These are phyloP conservation scores for Drosophila helvetica DNA, from an alignment of 2,888 invertebrate genomes.

Conservation along the genomic window DNA sequence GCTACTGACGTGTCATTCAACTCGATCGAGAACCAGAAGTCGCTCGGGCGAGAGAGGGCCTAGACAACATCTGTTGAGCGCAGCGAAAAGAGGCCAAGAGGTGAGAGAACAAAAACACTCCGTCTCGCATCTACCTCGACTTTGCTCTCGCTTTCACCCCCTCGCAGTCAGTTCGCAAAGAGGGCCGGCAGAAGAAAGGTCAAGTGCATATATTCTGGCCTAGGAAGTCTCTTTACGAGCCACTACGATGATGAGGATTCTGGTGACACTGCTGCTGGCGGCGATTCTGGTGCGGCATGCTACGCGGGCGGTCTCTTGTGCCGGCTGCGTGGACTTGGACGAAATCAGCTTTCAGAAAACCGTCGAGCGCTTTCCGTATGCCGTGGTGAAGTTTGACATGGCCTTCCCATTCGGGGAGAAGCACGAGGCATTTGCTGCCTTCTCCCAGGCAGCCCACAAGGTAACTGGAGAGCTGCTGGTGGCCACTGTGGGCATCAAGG, in stretches of 20 bases:
- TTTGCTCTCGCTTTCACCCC: conserved; percentile 7
- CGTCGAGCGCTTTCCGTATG: conserved; percentile 91
- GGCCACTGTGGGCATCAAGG: conserved; percentile 95
- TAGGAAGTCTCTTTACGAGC: conserved; percentile 19
- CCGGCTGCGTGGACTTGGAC: conserved; percentile 91
- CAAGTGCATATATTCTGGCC: conserved; percentile 24
- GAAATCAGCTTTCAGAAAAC: conserved; percentile 92
- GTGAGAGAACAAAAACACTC: conserved; percentile 6
- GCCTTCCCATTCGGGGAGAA: conserved; percentile 98
- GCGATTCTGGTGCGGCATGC: conserved; percentile 28
- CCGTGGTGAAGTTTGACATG: conserved; percentile 96
- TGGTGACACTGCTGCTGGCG: conserved; percentile 54
- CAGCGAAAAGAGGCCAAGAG: conserved; percentile 52
- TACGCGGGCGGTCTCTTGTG: conserved; percentile 83
- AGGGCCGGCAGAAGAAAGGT: conserved; percentile 43
- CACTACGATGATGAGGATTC: conserved; percentile 58
- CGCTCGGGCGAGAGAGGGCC: too few relatives aligned
- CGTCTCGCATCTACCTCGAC: conserved; percentile 2
- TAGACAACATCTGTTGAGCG: conserved; percentile 56
- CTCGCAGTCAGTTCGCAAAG: conserved; percentile 30
- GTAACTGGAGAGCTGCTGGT: conserved; percentile 88
- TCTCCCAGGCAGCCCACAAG: conserved; percentile 85
- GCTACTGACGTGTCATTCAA: conserved; percentile 77
- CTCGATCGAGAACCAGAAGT: conserved; percentile 56
- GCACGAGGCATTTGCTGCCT: conserved; percentile 93